Base-by-base conservation (phyloP, 1,140 invertebrate species). In the Gonatopus flavifemur region DNA sequence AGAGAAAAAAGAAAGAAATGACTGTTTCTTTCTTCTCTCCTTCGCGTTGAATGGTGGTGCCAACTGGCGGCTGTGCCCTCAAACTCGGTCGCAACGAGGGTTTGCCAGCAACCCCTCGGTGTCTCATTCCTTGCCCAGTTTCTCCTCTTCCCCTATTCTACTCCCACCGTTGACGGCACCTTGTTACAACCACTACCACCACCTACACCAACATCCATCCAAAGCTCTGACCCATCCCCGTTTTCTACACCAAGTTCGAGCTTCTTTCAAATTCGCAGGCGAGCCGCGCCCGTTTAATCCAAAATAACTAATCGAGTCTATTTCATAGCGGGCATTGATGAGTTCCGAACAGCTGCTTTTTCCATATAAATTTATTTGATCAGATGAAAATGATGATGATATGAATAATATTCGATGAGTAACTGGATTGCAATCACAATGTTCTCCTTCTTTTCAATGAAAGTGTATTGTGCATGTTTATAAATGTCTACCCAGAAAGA, bases 61-160 rank as follows among this genome's bases (percentile, higher is more conserved):
- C 61, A 52, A 38, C 67, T 67, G 30, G 48, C 15, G 65, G 37
- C 42, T 37, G 61, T 69, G 61, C 67, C 67, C 67, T 67, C 54
- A 57, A 57, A 43, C 20, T 13, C 40, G 40, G n/a, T 16, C 20
- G 19, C 20, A 35, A 44, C 39, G 47, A 57, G 56, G 59, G 49
- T 54, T 61, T 42, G 49, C 55, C 36, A 45, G 48, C 47, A 59
- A 49, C 28, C 47, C 52, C 51, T 45, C 44, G n/a, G n/a, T n/a
- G n/a, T n/a, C 56, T 51, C 31, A 44, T 38, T 28, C 45, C 35
- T 32, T 18, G 24, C 48, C 24, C 36, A 42, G 24, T 42, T 32
- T 43, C 39, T 46, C 37, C n/a, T 3, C 43, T 46, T 36, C 3
- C 40, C 15, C 19, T 31, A 20, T 40, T n/a, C 12, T 28, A 7